Evolutionary conservation across 2,888 invertebrate genomes (phyloP).

Genomic region (Blastobasis adustella): DNA sequence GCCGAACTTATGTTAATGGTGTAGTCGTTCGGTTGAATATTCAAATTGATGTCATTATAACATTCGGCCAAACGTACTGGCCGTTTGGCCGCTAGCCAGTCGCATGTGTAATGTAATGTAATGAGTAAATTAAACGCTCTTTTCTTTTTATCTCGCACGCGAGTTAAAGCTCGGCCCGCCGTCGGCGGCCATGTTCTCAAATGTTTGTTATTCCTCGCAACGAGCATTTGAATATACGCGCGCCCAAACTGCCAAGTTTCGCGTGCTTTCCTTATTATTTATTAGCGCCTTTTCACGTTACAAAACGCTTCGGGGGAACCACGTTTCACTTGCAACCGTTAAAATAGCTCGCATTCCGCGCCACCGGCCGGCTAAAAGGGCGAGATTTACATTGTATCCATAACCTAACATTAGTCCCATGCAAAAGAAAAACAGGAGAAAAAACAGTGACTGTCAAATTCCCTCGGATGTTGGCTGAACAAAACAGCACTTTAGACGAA

Average conservation of each 20-base stretch:
- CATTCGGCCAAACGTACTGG: conserved; percentile 60
- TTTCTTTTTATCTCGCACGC: conserved; percentile 50
- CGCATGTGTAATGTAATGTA: conserved; percentile 59
- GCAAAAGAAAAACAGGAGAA: conserved; percentile 57
- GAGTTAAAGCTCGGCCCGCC: conserved; percentile 32
- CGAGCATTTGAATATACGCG: conserved; percentile 24
- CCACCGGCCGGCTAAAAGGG: conserved; percentile 7
- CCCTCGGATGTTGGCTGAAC: conserved; percentile 69
- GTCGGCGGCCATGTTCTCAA: conserved; percentile 25
- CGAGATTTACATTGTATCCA: conserved; percentile 29
- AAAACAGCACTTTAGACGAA: conserved; percentile 73
- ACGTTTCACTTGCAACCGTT: conserved; percentile 1
- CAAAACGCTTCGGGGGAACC: not conserved
- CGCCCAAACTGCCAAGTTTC: conserved; percentile 19
- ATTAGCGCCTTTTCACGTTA: conserved; percentile 7
- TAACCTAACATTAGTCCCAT: conserved; percentile 49
- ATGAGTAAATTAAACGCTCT: conserved; percentile 65
- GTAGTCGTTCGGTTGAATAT: conserved; percentile 72
- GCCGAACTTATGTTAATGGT: conserved; percentile 72
- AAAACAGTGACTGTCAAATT: conserved; percentile 74
- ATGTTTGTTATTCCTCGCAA: conserved; percentile 19
- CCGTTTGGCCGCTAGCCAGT: conserved; percentile 68
- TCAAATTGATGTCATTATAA: conserved; percentile 76
- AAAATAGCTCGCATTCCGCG: conserved; percentile 9
- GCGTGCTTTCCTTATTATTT: conserved; percentile 21